Evolutionary conservation across 2,113 vertebrate genomes (phyloP).

Genomic region (Aleadryas rufinucha): DNA sequence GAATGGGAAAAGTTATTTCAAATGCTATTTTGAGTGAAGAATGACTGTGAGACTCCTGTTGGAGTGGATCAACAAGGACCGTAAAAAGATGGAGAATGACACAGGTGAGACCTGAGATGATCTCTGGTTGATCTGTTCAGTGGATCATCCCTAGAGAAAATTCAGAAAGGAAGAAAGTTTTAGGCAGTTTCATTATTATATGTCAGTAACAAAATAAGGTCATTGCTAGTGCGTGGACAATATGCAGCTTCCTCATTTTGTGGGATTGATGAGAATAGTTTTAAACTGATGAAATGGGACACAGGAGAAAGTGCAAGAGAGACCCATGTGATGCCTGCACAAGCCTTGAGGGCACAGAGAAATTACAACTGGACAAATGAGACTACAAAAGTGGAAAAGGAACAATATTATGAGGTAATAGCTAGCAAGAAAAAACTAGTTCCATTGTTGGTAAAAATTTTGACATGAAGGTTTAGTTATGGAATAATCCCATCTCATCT

Average conservation of each 20-base stretch:
- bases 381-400: not conserved
- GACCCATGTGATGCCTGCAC: not conserved
- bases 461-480: not conserved
- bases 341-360: not conserved
- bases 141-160: not conserved
- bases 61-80: not conserved
- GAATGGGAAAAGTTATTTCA: not conserved
- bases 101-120: not conserved
- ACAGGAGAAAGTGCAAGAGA: not conserved
- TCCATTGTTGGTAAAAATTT: not conserved
- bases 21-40: not conserved
- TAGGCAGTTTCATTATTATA: not conserved
- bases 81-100: not conserved
- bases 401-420: not conserved
- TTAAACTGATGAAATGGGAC: not conserved
- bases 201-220: not conserved
- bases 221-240: not conserved
- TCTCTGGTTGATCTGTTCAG: not conserved
- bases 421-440: not conserved
- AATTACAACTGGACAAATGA: slow-evolving; percentile 39
- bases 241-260: not conserved
- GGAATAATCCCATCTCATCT: not conserved
- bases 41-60: not conserved
- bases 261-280: not conserved
- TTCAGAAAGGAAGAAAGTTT: not conserved